Evolutionary conservation across 2,797 vertebrate species (phyloP), one percentile per base, ranked within the genome.

Genomic region (Bucorvus abyssinicus): DNA sequence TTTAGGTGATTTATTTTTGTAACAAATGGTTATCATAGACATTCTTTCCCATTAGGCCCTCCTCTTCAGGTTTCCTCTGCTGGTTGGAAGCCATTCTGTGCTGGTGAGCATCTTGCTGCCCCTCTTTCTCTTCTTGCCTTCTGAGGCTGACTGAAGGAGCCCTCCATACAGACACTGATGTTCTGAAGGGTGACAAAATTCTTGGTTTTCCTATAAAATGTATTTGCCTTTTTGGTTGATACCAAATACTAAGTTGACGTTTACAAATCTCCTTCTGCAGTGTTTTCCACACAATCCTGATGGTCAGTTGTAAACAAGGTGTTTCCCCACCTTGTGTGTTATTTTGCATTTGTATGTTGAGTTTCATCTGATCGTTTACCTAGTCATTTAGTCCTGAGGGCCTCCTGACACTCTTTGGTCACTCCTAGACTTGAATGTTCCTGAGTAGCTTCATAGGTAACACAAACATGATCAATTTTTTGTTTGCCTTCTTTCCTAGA

Each of bases 211-310:
- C 7, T 74, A 63, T 29, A 78, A 77, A n/a, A 30, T 0, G 0
- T 49, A 55, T 44, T 81, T 92, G 15, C 23, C 19, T 20, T 83
- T 87, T 93, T 60, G 3, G 7, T 67, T 7, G 2, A 30, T 55
- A 59, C 24, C 0, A 0, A 40, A 6, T 64, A 65, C 8, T 56
- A 82, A 49, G 14, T 18, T 64, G 32, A 57, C 1, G 0, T 56
- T 53, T 40, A 38, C 11, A 38, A 27, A 81, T 12, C 27, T 73
- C 83, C 6, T 78, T 82, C 40, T 64, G 49, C 45, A 29, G 14
- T 67, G 34, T 70, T 88, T 84, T 69, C 29, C 47, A 14, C 11
- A 4, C 11, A 50, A 0, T 75, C 34, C 21, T 71, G 26, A 44
- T 34, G 21, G 19, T 52, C 64, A 70, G 30, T 34, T 75, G 19